Percentiles rank a stretch among this genome's conserved stretches.
phyloP scores from a whole-genome alignment of 2,888 invertebrate species.

The Drosophila paracracens region DNA sequence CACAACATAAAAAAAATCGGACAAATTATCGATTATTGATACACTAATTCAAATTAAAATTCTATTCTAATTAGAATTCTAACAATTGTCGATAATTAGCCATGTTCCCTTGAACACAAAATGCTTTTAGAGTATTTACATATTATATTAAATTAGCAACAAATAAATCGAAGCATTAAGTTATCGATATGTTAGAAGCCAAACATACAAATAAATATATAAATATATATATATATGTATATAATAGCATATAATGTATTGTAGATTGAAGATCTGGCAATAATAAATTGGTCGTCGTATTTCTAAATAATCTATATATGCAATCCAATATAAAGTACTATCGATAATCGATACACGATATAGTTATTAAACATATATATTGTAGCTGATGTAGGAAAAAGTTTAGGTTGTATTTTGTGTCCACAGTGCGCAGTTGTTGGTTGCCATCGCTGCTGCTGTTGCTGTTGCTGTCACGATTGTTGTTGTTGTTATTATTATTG shows the following conservation, averaged over 20 bases:
- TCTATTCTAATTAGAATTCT: too few relatives aligned
- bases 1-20: background rate
- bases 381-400: background rate
- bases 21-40: background rate
- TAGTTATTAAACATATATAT: too few relatives aligned
- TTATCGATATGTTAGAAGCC: background rate
- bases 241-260: too few relatives aligned
- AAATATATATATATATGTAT: background rate
- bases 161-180: background rate
- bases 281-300: background rate
- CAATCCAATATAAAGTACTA: background rate
- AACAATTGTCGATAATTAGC: background rate
- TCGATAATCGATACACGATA: background rate
- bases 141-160: background rate
- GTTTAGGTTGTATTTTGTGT: background rate
- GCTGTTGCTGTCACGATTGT: conserved; percentile 11
- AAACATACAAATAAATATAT: background rate
- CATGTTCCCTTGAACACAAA: background rate
- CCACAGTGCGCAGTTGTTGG: conserved; percentile 34
- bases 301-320: background rate
- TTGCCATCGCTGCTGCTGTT: conserved; percentile 18
- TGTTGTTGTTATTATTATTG: conserved; percentile 48
- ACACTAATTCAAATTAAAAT: background rate
- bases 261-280: background rate
- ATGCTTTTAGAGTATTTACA: background rate